phyloP scores from a whole-genome alignment of 1,140 invertebrate species.

The Eupristina koningsbergeri region DNA sequence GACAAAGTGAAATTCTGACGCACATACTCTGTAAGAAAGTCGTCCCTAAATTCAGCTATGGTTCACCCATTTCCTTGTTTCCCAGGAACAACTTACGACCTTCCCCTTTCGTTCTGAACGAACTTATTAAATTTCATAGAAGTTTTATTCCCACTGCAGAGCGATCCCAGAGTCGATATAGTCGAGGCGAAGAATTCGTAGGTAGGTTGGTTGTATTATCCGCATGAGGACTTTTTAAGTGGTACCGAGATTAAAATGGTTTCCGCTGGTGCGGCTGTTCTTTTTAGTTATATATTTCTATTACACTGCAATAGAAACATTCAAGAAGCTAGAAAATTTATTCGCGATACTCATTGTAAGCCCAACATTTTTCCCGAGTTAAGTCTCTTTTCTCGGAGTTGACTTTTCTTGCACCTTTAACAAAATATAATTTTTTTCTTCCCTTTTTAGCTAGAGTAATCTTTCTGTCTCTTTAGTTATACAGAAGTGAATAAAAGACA shows the following conservation, averaged over 20 bases:
- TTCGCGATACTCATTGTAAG: conserved; percentile 1
- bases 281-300: conserved; percentile 51
- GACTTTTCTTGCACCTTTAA: not conserved
- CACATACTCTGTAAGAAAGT: conserved; percentile 58
- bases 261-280: conserved; percentile 46
- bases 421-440: not conserved
- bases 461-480: too few species aligned
- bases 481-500: too few species aligned
- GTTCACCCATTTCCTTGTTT: conserved; percentile 58
- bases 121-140: conserved; percentile 71
- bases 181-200: conserved; percentile 48
- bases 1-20: conserved; percentile 14
- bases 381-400: not conserved
- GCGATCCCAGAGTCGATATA: conserved; percentile 61
- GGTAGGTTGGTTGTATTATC: conserved; percentile 55
- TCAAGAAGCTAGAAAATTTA: conserved; percentile 44
- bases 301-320: conserved; percentile 36
- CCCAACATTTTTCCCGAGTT: not conserved
- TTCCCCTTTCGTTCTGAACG: conserved; percentile 44
- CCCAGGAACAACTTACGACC: conserved; percentile 65
- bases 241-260: conserved; percentile 67
- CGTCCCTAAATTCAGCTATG: conserved; percentile 62
- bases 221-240: conserved; percentile 67
- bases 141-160: conserved; percentile 65
- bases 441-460: not conserved